phyloP scores from a whole-genome alignment of 2,113 vertebrate genomes.

The Ageneiosus marmoratus region DNA sequence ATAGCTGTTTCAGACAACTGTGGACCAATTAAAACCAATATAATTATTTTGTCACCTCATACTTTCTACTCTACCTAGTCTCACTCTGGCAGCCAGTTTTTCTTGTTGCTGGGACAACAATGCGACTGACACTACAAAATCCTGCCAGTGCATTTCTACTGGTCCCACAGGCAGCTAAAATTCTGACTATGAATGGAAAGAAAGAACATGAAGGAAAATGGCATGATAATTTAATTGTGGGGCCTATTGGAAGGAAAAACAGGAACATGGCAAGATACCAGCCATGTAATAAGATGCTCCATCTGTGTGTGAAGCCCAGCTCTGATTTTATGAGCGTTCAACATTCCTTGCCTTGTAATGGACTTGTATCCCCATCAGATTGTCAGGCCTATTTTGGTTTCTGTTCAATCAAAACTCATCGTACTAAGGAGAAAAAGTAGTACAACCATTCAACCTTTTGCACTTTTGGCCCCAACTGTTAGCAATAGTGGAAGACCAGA shows the following conservation, averaged over 20 bases:
- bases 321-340: constrained; percentile 52
- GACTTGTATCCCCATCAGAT: constrained; percentile 54
- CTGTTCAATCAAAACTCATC: constrained; percentile 47
- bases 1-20: constrained; percentile 23
- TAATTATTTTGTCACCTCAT: constrained; percentile 31
- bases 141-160: constrained; percentile 1
- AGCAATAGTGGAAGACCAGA: not conserved
- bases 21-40: constrained; percentile 10
- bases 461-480: not conserved
- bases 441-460: constrained; percentile 12
- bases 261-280: constrained; percentile 10
- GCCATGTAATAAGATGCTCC: not conserved
- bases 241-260: not conserved
- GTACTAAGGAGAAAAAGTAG: not conserved
- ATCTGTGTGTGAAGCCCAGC: constrained; percentile 34
- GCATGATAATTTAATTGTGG: not conserved
- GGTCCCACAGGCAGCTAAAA: not conserved
- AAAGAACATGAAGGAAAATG: not conserved
- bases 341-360: constrained; percentile 58
- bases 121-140: constrained; percentile 2
- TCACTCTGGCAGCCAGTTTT: not conserved
- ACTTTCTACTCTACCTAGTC: not conserved
- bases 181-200: not conserved
- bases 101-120: constrained; percentile 17
- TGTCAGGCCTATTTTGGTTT: constrained; percentile 51